Evolutionary conservation across 2,113 vertebrate species (phyloP), one percentile per base, ranked within the genome.

Genomic region (Syrmaticus mikado): DNA sequence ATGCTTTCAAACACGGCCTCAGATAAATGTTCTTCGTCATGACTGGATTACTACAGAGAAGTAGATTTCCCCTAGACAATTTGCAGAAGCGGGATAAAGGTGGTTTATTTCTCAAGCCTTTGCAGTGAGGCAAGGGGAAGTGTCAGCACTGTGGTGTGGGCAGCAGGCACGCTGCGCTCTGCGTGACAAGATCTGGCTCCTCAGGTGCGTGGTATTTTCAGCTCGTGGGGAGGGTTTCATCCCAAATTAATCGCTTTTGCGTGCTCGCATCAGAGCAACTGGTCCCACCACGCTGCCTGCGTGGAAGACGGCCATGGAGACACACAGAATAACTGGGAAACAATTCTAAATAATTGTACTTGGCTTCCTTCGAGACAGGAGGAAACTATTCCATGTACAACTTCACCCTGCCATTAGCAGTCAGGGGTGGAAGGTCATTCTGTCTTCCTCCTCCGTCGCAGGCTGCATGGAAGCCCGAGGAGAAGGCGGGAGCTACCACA

Each of bases 1-100:
- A 93, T 84, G 87, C 96, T 84, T 94, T 80, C 86, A 87, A 95
- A 72, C 25, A 73, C 81, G 55, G 78, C 82, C 91, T 81, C 91
- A 95, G 79, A 91, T 52, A 78, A 95, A 85, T 74, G 82, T 87
- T 94, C 87, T 95, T 93, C 94, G 85, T 92, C 79, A 90, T 86
- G 82, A 68, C 72, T 72, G 30, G 61, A 72, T 92, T 58, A 87
- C 66, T 90, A 75, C 55, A 88, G 75, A 87, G 53, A 70, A 73
- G 25, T 4, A 89, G 41, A 14, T 86, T 94, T 90, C 75, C 68
- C n/a, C 40, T 90, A 64, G 83, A 67, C 53, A 60, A 24, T 93
- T 92, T 91, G 82, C 82, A 84, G 65, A 91, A 86, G 40, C 38
- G 65, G 46, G 27, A 62, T 36, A 87, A 18, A 28, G 71, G 85